Evolutionary conservation across 2,797 vertebrate genomes (phyloP), one percentile per base, ranked within the genome.

Genomic region (Lacerta viridis): DNA sequence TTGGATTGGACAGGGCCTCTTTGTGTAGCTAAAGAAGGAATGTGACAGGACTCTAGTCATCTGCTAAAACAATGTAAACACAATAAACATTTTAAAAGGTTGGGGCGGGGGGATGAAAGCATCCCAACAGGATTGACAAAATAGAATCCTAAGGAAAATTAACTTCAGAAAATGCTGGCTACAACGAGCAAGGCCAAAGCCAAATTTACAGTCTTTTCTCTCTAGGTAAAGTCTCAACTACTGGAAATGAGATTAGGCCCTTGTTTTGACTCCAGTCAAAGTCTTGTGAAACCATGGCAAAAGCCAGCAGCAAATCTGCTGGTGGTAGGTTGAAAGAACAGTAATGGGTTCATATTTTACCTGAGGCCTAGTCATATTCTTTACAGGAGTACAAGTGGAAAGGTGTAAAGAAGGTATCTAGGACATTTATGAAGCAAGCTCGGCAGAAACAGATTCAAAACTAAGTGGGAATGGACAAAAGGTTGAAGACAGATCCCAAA

Each of bases 71-170:
- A 81, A 66, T 36, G 39, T 55, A 43, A 89, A 80, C n/a, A 85
- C 25, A 55, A 85, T 76, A 41, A 88, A 80, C 84, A 20, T 43
- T 89, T 80, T 80, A 80, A 80, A 88, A 36, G 27, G 10, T n/a
- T 5, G 15, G 61, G 29, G 39, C 66, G 7, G 9, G 13, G 23
- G 9, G 23, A n/a, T 3, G 46, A 75, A 46, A 50, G 55, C 9
- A 61, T 89, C n/a, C 68, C 68, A 10, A 64, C 74, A 85, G 7
- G 68, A 50, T 15, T 79, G 43, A 27, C 20, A 74, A 89, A 80
- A 72, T 46, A 80, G 36, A 46, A 41, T 79, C 68, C 25, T n/a
- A 39, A 50, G 69, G 68, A 74, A 61, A 79, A 78, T 72, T 66
- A 77, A 76, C 39, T 82, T n/a, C 39, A 64, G 61, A 64, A 64